Base-by-base conservation (phyloP, 1,140 invertebrate genomes). In the Leptonema lineaticorne region DNA sequence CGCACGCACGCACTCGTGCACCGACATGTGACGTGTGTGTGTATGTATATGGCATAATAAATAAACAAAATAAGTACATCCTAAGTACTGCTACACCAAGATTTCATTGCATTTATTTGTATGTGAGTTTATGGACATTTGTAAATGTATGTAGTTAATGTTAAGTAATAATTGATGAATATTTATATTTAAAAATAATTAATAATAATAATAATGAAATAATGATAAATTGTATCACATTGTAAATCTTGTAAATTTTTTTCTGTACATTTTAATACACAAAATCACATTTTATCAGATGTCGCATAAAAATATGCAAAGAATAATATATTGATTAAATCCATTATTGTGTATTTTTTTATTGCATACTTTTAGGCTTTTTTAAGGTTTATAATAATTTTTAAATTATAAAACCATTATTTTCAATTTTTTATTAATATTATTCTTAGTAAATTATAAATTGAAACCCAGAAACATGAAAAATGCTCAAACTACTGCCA, bases 201-300 rank as follows among this genome's bases (percentile, higher is more conserved):
- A 22, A 2, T 53, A 16, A 53, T 24, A 53, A 18, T 2, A 22
- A 18, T 3, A 18, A 53, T 3, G 20, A 18, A 53, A 53, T 2
- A 20, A 53, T 28, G 24, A 59, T 26, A 29, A 46, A 22, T 50
- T 64, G 46, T 48, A 50, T 70, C 63, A 45, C 66, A 59, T n/a
- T 72, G 70, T 72, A 72, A 65, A 72, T 72, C 67, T 69, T 72
- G 70, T 72, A 72, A 69, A 72, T 69, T 72, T 29, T n/a, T 71
- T 67, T 67, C 59, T 71, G 67, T 72, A 72, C 68, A 72, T 72
- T 72, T 69, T 69, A 72, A 65, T 60, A 72, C 62, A 60, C 68
- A 72, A 72, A 53, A 22, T 53, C 57, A 53, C 68, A 71, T 71
- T 71, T 71, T 70, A 68, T 70, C 66, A 68, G 60, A 30, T 72